These are phyloP conservation scores for Aix galericulata DNA, from an alignment of 2,113 vertebrate genomes.

Conservation along the genomic window DNA sequence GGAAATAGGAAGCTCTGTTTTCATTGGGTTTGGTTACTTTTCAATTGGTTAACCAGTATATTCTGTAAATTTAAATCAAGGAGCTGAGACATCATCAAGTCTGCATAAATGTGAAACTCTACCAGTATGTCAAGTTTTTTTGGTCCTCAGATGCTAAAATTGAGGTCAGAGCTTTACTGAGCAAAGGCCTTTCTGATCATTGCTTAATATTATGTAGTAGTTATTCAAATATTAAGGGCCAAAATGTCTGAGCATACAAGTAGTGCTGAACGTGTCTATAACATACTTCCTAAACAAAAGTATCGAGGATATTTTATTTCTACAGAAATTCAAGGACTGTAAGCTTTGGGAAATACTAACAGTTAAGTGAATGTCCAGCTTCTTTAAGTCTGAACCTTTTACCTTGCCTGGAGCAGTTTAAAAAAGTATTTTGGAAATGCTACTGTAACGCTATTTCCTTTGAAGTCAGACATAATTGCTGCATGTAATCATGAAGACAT, in stretches of 20 bases:
- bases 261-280: background rate
- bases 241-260: background rate
- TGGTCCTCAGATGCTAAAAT: constrained; percentile 2
- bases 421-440: background rate
- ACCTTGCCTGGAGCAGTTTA: background rate
- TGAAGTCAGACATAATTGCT: background rate
- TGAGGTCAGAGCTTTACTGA: constrained; percentile 27
- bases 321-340: background rate
- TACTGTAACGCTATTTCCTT: background rate
- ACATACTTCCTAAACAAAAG: background rate
- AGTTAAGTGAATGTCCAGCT: background rate
- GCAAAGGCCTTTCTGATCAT: background rate
- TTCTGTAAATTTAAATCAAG: constrained; percentile 30
- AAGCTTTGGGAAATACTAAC: background rate
- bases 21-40: background rate
- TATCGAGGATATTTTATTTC: background rate
- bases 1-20: background rate
- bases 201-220: background rate
- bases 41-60: constrained; percentile 17
- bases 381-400: background rate
- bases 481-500: background rate
- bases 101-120: constrained; percentile 10
- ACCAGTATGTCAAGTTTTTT: background rate
- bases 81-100: constrained; percentile 2
- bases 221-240: background rate